Percentiles rank a stretch among this genome's conserved stretches.
Conservation (phyloP, 2,888 invertebrate genomes). For the Hylaea fasciaria region DNA sequence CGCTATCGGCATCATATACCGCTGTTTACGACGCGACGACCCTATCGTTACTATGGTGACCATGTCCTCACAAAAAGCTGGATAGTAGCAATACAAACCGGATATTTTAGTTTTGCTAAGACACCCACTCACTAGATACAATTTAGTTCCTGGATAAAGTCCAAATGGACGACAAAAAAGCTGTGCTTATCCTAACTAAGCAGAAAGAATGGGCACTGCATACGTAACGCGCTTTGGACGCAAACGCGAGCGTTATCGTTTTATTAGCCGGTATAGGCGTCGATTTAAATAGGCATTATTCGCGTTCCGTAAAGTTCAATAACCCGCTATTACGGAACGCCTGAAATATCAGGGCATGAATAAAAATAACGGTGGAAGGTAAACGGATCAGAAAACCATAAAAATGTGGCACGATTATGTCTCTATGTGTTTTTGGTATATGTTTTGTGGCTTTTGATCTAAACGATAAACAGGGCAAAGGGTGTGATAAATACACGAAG, state of each 20-base stretch:
- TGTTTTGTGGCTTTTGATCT: neutral
- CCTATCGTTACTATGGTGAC: slow-evolving; percentile 14
- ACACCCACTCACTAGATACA: no score
- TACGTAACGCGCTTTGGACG: slow-evolving; percentile 23
- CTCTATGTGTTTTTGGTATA: slow-evolving; percentile 6
- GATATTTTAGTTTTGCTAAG: no score
- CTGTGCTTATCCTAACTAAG: no score
- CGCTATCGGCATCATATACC: slow-evolving; percentile 14
- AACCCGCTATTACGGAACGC: slow-evolving; percentile 15
- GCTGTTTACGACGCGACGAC: slow-evolving; percentile 39
- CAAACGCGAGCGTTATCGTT: slow-evolving; percentile 24
- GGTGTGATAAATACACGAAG: no score
- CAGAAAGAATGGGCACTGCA: no score
- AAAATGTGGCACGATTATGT: slow-evolving; percentile 20
- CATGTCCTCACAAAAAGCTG: no score
- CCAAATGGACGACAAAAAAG: no score
- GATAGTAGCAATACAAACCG: no score
- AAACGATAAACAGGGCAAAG: neutral
- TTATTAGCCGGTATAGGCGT: slow-evolving; percentile 15
- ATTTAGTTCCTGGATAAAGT: no score
- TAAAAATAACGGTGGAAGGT: slow-evolving; percentile 22
- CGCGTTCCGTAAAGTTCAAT: slow-evolving; percentile 12
- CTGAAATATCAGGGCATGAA: slow-evolving; percentile 24
- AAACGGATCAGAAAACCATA: slow-evolving; percentile 37
- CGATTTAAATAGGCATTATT: slow-evolving; percentile 27